Evolutionary conservation across 2,888 invertebrate genomes (phyloP).

Genomic region (Pharmacophagus antenor): DNA sequence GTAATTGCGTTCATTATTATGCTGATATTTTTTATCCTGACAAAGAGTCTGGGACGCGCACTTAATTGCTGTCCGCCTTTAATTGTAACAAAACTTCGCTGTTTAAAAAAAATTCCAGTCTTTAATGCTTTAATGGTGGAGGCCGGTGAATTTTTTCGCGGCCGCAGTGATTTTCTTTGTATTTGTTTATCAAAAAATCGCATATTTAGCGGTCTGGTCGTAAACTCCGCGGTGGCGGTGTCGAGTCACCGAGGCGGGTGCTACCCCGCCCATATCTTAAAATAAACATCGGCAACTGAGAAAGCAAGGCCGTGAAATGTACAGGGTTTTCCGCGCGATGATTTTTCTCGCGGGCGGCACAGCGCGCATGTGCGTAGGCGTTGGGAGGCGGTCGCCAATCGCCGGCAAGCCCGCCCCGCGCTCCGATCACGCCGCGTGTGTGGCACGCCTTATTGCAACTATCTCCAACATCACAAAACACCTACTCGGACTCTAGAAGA

Average conservation of each 20-base stretch:
- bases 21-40: slow-evolving; percentile 51
- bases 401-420: slow-evolving; percentile 69
- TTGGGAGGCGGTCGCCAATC: slow-evolving; percentile 81
- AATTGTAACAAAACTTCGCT: slow-evolving; percentile 38
- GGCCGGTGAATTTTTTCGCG: background rate
- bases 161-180: slow-evolving; percentile 46
- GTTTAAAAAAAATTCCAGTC: background rate
- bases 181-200: slow-evolving; percentile 18
- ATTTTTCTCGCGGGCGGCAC: slow-evolving; percentile 66
- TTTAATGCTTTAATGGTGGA: background rate
- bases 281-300: slow-evolving; percentile 58
- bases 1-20: slow-evolving; percentile 48
- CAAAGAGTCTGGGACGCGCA: slow-evolving; percentile 36
- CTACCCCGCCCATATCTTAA: slow-evolving; percentile 60
- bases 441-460: slow-evolving; percentile 47
- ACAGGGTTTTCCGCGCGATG: slow-evolving; percentile 61
- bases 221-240: slow-evolving; percentile 46
- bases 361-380: slow-evolving; percentile 74
- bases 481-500: slow-evolving; percentile 33
- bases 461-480: slow-evolving; percentile 42
- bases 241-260: slow-evolving; percentile 46
- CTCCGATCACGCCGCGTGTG: slow-evolving; percentile 50
- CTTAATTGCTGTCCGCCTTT: slow-evolving; percentile 34
- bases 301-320: slow-evolving; percentile 45
- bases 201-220: slow-evolving; percentile 22